phyloP scores from a whole-genome alignment of 2,888 invertebrate genomes.

The Escarpia spicata region DNA sequence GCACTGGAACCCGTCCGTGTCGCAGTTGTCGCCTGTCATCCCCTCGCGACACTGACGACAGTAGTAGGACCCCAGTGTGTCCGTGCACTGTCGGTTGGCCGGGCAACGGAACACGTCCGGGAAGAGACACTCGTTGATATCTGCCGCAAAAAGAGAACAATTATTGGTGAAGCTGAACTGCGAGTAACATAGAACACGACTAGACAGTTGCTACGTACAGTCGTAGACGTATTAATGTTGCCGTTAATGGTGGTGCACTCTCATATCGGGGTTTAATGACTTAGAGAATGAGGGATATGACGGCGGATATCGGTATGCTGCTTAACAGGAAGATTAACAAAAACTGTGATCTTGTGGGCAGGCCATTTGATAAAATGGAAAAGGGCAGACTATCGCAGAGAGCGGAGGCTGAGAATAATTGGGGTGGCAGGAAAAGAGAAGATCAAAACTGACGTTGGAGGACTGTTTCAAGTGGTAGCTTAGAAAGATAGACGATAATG shows the following conservation, averaged over 20 bases:
- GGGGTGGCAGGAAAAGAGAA: too few relatives aligned
- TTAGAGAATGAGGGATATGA: background rate
- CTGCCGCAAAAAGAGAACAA: background rate
- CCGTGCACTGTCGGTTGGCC: background rate
- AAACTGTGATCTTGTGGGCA: too few relatives aligned
- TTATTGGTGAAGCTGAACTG: background rate
- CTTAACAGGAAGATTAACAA: background rate
- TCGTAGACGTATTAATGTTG: background rate
- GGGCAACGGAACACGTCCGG: background rate
- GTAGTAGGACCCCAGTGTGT: background rate
- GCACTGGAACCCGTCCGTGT: background rate
- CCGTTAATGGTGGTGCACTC: background rate
- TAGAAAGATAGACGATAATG: too few relatives aligned
- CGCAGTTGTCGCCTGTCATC: background rate
- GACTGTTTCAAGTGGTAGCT: too few relatives aligned
- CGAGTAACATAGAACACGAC: background rate
- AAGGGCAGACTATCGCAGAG: too few relatives aligned
- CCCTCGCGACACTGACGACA: background rate
- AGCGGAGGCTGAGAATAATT: too few relatives aligned
- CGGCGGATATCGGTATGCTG: background rate
- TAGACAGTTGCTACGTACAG: too few relatives aligned
- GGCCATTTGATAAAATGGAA: too few relatives aligned
- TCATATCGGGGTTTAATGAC: background rate
- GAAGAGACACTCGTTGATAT: conserved; percentile 12
- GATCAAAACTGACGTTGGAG: too few relatives aligned